Evolutionary conservation across 2,113 vertebrate species (phyloP), one percentile per base, ranked within the genome.

Genomic region (Indicator maculatus): DNA sequence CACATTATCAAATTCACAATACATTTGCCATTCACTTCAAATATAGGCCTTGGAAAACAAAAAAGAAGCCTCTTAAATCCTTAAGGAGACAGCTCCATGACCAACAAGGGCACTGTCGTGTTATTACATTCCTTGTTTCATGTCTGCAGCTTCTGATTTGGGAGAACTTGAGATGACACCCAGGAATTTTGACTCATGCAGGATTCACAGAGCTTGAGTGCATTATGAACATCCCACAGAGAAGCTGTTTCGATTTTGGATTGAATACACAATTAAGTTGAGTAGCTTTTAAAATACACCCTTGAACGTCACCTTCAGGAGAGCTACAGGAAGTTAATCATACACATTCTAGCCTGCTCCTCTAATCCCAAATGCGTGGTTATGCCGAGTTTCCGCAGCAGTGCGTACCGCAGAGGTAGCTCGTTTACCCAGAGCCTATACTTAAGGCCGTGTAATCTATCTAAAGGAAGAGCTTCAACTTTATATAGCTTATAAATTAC

Each of bases 301-400:
- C 88, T 70, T 92, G 87, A 84, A 93, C 20, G 53, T 93, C 89
- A 89, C 86, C 91, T 95, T 92, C 77, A 89, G 86, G 70, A 93
- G 65, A 88, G 53, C 50, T 41, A 24, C 41, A 80, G 92, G 81
- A 95, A 88, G 75, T 93, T 92, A 76, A 81, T 80, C 66, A 90
- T 7, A 52, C 83, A 39, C 69, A 47, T 83, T 91, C 73, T 27
- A 93, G 61, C 79, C 75, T 83, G 79, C 78, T 89, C 75, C 55
- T 76, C 65, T 39, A 72, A 85, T 74, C 36, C 63, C 28, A 26
- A 74, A 44, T 8, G 52, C 1, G 13, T 61, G 86, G 93, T 72
- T 83, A 86, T 1, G 27, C 61, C 5, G 10, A 69, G 64, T 72
- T 95, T 92, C 92, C 23, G 26, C 47, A 88, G 87, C 89, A 87